Base-by-base conservation (phyloP, 2,797 vertebrate genomes). In the Champsocephalus gunnari region DNA sequence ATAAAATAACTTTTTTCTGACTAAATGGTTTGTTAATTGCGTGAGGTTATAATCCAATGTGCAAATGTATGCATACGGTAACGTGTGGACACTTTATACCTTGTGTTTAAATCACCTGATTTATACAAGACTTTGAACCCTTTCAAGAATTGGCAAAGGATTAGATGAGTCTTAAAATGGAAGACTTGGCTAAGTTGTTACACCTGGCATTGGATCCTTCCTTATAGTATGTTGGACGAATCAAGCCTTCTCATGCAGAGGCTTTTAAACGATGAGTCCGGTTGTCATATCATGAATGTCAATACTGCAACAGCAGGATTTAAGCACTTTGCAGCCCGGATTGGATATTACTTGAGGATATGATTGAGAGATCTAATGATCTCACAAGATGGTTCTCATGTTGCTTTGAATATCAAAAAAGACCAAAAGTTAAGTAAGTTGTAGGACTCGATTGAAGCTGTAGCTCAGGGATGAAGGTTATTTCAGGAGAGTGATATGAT, bases 231-330 rank as follows among this genome's bases (percentile, higher is more conserved):
- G 48, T 28, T 54, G 34, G 55, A 64, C 58, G 64, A 71, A 80
- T 71, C 17, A 71, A 62, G 81, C 73, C 60, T 61, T 43, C 61
- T 51, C 49, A 68, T 24, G 19, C 44, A 76, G 34, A 71, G 16
- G 72, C 70, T 73, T 81, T 87, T 51, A 77, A 85, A 70, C 70
- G 28, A 43, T 14, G 44, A 24, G 44, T 38, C 13, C 14, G 41
- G 63, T 83, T 85, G 79, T 38, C 34, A 65, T 12, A 38, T 77
- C 45, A 44, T 41, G 47, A 83, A 73, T 63, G 48, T 34, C 17
- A 61, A 75, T 82, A 57, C 54, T 80, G 71, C 59, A 61, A 73
- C 47, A 63, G 80, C 57, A 57, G 62, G 67, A 83, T 86, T 83
- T 73, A 66, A 34, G 47, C 64, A 68, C 79, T 88, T 89, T 83